A percentile compares a stretch with the other conserved stretches of the same genome.
Evolutionary conservation across 2,113 vertebrate species (phyloP).

Genomic region (Rostratula benghalensis): DNA sequence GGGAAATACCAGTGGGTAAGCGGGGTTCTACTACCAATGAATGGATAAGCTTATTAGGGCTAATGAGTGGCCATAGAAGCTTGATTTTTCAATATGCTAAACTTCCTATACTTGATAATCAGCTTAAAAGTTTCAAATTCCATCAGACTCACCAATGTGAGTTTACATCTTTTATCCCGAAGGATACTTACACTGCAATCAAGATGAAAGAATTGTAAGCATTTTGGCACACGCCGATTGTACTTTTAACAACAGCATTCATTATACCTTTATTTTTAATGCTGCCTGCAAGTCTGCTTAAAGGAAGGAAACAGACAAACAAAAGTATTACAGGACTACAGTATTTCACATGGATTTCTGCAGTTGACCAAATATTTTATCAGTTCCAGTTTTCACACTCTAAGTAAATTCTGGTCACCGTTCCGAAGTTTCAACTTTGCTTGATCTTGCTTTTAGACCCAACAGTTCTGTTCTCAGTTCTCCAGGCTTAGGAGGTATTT

Average conservation of each 20-base stretch:
- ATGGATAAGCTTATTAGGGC: not conserved
- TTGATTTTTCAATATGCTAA: not conserved
- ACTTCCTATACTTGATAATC: not conserved
- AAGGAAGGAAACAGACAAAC: not conserved
- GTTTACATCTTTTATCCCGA: not conserved
- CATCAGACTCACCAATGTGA: not conserved
- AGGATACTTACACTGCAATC: not conserved
- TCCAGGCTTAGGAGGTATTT: constrained; percentile 89
- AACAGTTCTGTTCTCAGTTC: constrained; percentile 89
- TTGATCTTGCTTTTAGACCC: constrained; percentile 76
- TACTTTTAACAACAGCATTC: not conserved
- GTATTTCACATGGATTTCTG: not conserved
- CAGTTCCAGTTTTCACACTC: not conserved
- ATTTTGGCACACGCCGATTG: not conserved
- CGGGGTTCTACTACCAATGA: not conserved
- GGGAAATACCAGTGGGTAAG: not conserved
- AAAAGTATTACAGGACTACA: not conserved
- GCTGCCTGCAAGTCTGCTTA: not conserved
- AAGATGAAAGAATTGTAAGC: not conserved
- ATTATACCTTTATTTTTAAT: not conserved
- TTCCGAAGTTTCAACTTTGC: constrained; percentile 23
- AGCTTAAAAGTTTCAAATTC: not conserved
- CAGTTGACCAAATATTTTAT: not conserved
- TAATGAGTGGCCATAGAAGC: not conserved
- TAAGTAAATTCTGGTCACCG: not conserved